phyloP scores from a whole-genome alignment of 2,113 vertebrate species.

The Cacatua alba region DNA sequence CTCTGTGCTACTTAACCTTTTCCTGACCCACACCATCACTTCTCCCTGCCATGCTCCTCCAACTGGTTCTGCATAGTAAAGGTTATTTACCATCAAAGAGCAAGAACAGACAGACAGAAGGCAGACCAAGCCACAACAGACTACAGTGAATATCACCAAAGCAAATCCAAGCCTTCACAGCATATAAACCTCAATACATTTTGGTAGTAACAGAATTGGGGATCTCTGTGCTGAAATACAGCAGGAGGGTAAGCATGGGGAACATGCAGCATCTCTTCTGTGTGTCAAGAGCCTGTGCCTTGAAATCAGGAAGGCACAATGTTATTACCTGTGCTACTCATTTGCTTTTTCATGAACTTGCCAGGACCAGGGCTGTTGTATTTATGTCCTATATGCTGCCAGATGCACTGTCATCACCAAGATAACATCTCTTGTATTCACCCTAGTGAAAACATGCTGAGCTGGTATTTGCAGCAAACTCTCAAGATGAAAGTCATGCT shows the following conservation, averaged over 20 bases:
- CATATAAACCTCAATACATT: background rate
- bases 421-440: background rate
- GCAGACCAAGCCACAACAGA: background rate
- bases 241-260: background rate
- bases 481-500: background rate
- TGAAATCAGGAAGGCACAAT: background rate
- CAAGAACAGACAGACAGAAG: background rate
- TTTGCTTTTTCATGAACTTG: background rate
- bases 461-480: background rate
- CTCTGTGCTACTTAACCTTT: background rate
- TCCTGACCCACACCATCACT: background rate
- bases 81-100: background rate
- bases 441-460: background rate
- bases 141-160: background rate
- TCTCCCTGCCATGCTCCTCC: background rate
- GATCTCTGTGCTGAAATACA: background rate
- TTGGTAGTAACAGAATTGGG: background rate
- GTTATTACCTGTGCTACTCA: background rate
- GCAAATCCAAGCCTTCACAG: background rate
- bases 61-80: background rate
- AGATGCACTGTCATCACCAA: background rate
- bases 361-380: background rate
- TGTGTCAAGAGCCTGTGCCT: background rate
- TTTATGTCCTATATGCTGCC: background rate
- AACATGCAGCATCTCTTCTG: background rate